A percentile compares a stretch with the other conserved stretches of the same genome.
Evolutionary conservation across 2,113 vertebrate genomes (phyloP).

Genomic region (Leptodactylus fuscus): DNA sequence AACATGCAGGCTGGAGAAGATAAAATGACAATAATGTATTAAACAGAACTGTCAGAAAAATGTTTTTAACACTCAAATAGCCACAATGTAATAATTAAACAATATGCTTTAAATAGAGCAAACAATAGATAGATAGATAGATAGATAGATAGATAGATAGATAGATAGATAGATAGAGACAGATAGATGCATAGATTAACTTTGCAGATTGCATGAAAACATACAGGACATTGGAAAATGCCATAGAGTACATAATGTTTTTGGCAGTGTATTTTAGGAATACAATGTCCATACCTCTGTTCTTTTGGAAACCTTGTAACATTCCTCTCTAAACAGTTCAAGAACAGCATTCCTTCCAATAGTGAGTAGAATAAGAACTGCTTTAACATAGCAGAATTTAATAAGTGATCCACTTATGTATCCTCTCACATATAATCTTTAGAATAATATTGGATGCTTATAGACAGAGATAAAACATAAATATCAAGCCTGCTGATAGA

Average conservation of each 20-base stretch:
- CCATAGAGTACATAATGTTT: neutral
- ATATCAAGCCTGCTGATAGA: neutral
- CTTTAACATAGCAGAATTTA: neutral
- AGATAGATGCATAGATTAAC: no score
- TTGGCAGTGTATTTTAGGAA: conserved; percentile 9
- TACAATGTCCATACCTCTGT: neutral
- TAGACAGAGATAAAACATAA: neutral
- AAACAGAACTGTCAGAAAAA: no score
- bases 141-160: no score
- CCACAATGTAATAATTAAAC: no score
- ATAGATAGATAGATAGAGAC: no score
- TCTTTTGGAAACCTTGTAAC: neutral
- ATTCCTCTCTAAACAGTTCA: neutral
- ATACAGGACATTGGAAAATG: conserved; percentile 5
- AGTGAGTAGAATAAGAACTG: neutral
- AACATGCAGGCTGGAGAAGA: no score
- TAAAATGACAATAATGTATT: no score
- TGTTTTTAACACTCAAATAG: no score
- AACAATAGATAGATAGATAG: no score
- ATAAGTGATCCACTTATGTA: neutral
- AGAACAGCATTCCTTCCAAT: neutral
- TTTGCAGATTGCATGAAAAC: neutral
- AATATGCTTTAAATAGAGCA: no score
- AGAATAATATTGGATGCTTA: neutral
- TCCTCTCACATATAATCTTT: neutral